Evolutionary conservation across 2,797 vertebrate species (phyloP).

Genomic region (Crenuchus spilurus): DNA sequence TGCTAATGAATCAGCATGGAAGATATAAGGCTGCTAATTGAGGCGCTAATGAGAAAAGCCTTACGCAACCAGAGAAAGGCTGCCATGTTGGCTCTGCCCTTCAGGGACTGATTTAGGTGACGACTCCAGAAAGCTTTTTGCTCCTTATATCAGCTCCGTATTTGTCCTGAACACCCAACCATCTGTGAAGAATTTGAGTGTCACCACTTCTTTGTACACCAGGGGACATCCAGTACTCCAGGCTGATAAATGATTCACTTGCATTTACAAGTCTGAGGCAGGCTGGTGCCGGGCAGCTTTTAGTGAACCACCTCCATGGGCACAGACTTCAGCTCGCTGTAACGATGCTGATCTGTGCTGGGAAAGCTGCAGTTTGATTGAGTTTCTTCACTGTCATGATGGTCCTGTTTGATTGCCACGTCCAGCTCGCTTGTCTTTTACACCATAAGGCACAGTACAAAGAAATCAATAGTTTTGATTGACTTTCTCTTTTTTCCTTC

Average conservation of each 20-base stretch:
- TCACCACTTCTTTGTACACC: background rate
- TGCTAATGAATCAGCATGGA: constrained; percentile 27
- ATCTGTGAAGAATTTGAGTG: constrained; percentile 14
- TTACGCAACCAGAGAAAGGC: background rate
- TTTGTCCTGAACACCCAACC: background rate
- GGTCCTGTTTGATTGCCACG: constrained; percentile 32
- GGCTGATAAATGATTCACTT: constrained; percentile 32
- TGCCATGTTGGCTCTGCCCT: background rate
- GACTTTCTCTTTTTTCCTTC: constrained; percentile 16
- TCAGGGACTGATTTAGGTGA: background rate
- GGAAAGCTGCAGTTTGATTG: constrained; percentile 9
- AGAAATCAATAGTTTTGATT: constrained; percentile 45
- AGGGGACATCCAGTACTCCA: constrained; percentile 6
- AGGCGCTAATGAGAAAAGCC: constrained; percentile 32
- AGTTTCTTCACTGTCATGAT: constrained; percentile 18
- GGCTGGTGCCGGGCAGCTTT: background rate
- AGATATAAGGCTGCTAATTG: constrained; percentile 19
- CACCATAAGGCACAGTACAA: constrained; percentile 20
- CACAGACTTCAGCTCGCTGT: constrained; percentile 2
- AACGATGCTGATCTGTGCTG: constrained; percentile 9
- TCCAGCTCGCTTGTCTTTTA: constrained; percentile 22
- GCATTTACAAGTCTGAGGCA: constrained; percentile 20
- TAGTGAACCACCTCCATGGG: background rate
- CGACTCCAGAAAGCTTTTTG: background rate
- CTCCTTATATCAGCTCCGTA: background rate